Evolutionary conservation across 2,797 vertebrate species (phyloP).

Genomic region (Anisognathus igniventris): DNA sequence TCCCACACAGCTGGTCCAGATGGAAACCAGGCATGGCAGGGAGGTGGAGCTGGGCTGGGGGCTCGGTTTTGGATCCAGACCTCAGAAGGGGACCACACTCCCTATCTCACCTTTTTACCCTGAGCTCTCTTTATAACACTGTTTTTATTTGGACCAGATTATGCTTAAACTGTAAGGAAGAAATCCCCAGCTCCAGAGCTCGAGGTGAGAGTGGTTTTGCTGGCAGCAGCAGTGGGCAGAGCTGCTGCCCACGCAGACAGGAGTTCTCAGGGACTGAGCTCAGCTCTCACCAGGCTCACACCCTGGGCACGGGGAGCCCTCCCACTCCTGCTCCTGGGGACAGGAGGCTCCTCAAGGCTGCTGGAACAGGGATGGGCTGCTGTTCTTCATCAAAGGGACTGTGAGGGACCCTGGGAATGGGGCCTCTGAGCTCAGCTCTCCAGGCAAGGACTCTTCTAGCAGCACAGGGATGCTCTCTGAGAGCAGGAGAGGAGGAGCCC

Average conservation of each 20-base stretch:
- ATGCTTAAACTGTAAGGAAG: not conserved
- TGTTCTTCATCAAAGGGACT: not conserved
- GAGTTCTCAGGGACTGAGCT: not conserved
- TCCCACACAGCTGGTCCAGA: not conserved
- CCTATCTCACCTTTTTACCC: not conserved
- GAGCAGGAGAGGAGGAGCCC: not conserved
- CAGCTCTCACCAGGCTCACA: not conserved
- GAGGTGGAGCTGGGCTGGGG: not conserved
- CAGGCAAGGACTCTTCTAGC: not conserved
- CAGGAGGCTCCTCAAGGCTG: not conserved
- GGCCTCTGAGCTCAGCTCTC: not conserved
- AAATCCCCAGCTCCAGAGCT: not conserved
- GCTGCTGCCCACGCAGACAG: not conserved
- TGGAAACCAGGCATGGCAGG: not conserved
- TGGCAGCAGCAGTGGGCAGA: not conserved
- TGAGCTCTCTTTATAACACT: not conserved
- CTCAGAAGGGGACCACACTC: not conserved
- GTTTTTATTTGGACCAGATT: not conserved
- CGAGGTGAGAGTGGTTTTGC: not conserved
- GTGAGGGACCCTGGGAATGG: fast-evolving
- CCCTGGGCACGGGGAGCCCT: fast-evolving
- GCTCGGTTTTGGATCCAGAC: not conserved
- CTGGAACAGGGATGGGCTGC: not conserved
- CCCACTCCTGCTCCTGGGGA: not conserved
- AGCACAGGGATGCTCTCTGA: not conserved